These are phyloP conservation scores for Metopolophium dirhodum DNA, from an alignment of 1,140 invertebrate species.

Conservation along the genomic window DNA sequence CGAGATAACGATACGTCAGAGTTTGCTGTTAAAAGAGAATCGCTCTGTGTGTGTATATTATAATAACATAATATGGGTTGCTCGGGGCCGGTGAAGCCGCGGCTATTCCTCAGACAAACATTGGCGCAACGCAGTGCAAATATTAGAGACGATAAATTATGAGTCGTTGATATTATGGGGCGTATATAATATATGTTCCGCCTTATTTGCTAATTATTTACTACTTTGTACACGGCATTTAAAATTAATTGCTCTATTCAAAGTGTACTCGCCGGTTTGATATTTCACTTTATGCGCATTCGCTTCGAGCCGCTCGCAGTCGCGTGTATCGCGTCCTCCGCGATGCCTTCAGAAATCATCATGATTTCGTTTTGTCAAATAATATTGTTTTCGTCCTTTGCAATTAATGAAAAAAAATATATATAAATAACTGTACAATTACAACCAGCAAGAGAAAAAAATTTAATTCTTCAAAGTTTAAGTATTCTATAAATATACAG, in stretches of 20 bases:
- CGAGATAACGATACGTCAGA: not conserved
- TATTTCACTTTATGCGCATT: not conserved
- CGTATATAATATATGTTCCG: not conserved
- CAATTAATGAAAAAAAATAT: not conserved
- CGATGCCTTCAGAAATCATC: not conserved
- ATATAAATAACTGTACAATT: not conserved
- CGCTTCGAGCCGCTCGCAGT: not conserved
- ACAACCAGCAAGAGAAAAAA: not conserved
- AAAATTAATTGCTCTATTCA: not conserved
- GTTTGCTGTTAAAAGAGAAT: not conserved
- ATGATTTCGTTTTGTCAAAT: not conserved
- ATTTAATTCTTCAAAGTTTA: no score
- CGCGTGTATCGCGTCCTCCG: not conserved
- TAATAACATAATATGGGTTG: not conserved
- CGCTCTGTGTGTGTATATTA: not conserved
- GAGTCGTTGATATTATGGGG: not conserved
- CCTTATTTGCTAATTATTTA: not conserved
- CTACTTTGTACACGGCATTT: not conserved
- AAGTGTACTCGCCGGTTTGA: not conserved
- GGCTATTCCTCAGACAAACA: not conserved
- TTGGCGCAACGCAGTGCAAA: not conserved
- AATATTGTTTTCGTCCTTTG: no score
- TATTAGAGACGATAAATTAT: not conserved
- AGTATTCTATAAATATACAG: no score
- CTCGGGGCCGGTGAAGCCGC: not conserved